A percentile compares a stretch with the other conserved stretches of the same genome.
These are phyloP conservation scores for Bufo gargarizans DNA, from an alignment of 2,113 vertebrate species.

Conservation along the genomic window DNA sequence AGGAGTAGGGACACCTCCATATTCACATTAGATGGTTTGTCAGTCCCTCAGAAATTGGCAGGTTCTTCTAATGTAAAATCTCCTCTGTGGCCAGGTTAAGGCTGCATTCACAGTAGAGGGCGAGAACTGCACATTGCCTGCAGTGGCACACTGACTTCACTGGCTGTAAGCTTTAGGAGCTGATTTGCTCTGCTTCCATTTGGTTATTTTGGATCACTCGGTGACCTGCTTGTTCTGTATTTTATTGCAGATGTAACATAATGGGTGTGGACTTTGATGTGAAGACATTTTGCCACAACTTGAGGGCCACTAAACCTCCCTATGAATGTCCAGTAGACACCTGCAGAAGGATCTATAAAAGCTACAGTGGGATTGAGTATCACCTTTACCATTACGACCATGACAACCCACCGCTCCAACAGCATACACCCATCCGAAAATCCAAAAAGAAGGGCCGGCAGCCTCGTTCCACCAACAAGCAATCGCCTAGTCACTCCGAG, in stretches of 20 bases:
- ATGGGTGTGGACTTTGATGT: constrained; percentile 99
- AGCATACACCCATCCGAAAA: constrained; percentile 87
- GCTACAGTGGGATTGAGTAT: constrained; percentile 98
- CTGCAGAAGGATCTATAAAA: constrained; percentile 97
- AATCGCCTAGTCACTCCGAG: constrained; percentile 89
- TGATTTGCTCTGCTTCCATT: not conserved
- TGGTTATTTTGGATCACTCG: not conserved
- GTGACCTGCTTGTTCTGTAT: not conserved
- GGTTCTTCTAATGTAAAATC: not conserved
- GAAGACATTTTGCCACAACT: constrained; percentile 97
- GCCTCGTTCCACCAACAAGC: constrained; percentile 79
- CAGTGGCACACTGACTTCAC: no score
- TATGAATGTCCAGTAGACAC: constrained; percentile 95
- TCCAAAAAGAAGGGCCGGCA: constrained; percentile 93
- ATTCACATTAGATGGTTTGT: no score
- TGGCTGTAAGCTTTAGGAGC: not conserved
- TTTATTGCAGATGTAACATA: constrained; percentile 68
- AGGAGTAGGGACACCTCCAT: no score
- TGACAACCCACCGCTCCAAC: constrained; percentile 89
- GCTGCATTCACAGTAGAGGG: no score
- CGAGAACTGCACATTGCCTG: not conserved
- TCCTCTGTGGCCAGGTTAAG: not conserved
- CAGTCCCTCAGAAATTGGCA: no score
- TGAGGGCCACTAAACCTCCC: constrained; percentile 95
- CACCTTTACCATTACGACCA: constrained; percentile 98